phyloP scores from a whole-genome alignment of 2,888 invertebrate genomes.

The Hypsopygia costalis region DNA sequence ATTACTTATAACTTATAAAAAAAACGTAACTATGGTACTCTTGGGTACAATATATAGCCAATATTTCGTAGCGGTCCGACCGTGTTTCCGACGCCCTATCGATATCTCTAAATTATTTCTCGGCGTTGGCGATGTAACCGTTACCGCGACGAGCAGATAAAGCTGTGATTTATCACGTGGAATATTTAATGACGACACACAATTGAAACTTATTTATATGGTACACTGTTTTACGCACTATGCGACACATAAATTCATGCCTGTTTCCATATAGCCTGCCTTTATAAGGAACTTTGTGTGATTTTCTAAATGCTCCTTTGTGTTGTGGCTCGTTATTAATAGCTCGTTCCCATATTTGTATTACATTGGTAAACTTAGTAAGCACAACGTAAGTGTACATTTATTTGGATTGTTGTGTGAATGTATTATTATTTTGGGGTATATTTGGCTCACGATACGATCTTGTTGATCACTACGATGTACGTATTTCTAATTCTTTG shows the following conservation, averaged over 20 bases:
- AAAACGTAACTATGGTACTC: no score
- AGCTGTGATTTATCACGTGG: slow-evolving; percentile 72
- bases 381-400: not conserved
- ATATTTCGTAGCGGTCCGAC: slow-evolving; percentile 16
- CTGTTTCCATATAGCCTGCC: slow-evolving; percentile 59
- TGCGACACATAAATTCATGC: slow-evolving; percentile 17
- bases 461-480: no score
- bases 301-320: slow-evolving; percentile 50
- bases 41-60: not conserved
- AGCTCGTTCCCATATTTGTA: not conserved
- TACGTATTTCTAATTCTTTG: no score
- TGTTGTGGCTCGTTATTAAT: slow-evolving; percentile 38
- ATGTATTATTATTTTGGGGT: no score
- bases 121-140: slow-evolving; percentile 61
- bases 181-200: slow-evolving; percentile 75
- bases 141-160: slow-evolving; percentile 65
- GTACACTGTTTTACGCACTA: slow-evolving; percentile 50
- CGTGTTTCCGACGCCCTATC: slow-evolving; percentile 51
- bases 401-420: no score
- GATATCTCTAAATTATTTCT: slow-evolving; percentile 68
- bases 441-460: no score
- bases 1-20: no score
- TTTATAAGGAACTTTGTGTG: slow-evolving; percentile 44
- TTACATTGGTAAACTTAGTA: not conserved
- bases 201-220: slow-evolving; percentile 77